Conservation (phyloP, 2,888 invertebrate genomes). For the Schizotus pectinicornis region DNA sequence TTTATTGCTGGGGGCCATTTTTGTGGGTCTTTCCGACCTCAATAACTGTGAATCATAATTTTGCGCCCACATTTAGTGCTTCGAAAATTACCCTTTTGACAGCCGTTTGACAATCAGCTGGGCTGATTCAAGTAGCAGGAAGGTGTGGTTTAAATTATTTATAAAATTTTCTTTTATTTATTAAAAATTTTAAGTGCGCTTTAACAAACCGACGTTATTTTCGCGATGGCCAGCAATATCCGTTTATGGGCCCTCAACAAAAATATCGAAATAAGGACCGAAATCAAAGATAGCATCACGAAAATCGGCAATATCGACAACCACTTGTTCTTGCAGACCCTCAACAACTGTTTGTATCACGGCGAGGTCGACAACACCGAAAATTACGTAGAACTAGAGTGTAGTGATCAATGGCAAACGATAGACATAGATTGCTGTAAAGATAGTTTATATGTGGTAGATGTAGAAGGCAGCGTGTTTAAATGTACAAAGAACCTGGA, state of each 20-base stretch:
- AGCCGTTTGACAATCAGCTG: constrained; percentile 26
- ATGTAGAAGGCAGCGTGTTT: constrained; percentile 66
- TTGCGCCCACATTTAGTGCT: too few species aligned
- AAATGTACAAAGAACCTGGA: constrained; percentile 64
- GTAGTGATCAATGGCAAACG: constrained; percentile 63
- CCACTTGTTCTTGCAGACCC: constrained; percentile 59
- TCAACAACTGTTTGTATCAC: constrained; percentile 56
- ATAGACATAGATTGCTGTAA: constrained; percentile 70
- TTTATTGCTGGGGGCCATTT: too few species aligned
- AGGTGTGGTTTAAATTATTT: constrained; percentile 27
- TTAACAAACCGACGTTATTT: too few species aligned
- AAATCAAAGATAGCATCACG: constrained; percentile 49
- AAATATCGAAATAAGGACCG: constrained; percentile 47
- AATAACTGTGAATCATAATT: too few species aligned
- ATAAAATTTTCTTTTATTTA: constrained; percentile 11
- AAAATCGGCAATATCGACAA: constrained; percentile 59
- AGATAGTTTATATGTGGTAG: constrained; percentile 66
- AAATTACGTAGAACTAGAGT: constrained; percentile 48
- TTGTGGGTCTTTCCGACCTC: too few species aligned
- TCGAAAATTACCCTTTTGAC: too few species aligned
- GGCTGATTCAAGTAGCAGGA: constrained; percentile 21
- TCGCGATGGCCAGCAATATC: constrained; percentile 34
- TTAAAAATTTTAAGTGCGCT: constrained; percentile 8
- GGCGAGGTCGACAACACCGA: constrained; percentile 42
- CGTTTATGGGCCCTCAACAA: constrained; percentile 48